phyloP scores from a whole-genome alignment of 2,888 invertebrate genomes.

The Rhodophaea formosa region DNA sequence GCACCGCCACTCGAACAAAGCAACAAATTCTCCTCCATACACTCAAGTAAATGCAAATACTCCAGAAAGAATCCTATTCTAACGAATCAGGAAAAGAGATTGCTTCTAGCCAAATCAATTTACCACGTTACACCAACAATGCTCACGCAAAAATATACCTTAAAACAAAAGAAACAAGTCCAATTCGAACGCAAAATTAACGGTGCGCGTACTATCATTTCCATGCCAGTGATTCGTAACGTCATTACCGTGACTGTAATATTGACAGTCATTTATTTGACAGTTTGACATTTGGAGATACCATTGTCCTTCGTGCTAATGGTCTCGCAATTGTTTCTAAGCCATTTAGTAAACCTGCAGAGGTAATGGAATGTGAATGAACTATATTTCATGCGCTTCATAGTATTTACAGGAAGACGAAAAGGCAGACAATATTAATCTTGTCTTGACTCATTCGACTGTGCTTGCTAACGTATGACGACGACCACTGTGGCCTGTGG shows the following conservation, averaged over 20 bases:
- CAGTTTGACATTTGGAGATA: constrained; percentile 66
- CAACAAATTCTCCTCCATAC: constrained; percentile 61
- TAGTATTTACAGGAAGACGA: neutral
- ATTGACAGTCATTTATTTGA: constrained; percentile 66
- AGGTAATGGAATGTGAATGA: constrained; percentile 18
- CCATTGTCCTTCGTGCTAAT: constrained; percentile 53
- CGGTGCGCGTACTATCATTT: constrained; percentile 57
- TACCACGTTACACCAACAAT: constrained; percentile 36
- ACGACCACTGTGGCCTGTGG: too few relatives aligned
- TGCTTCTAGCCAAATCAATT: constrained; percentile 62
- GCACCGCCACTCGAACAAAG: constrained; percentile 41
- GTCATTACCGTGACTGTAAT: constrained; percentile 60
- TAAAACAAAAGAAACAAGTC: constrained; percentile 26
- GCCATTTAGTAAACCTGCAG: constrained; percentile 46
- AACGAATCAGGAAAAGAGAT: constrained; percentile 57
- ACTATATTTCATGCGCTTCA: constrained; percentile 10
- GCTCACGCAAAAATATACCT: constrained; percentile 27
- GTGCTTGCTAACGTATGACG: too few relatives aligned
- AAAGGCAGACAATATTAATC: too few relatives aligned
- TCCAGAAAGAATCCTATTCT: constrained; percentile 54
- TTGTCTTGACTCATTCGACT: too few relatives aligned
- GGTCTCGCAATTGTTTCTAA: constrained; percentile 62
- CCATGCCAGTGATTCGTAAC: constrained; percentile 53
- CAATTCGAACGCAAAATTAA: constrained; percentile 25
- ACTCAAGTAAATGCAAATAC: constrained; percentile 64